Percentiles rank a stretch among this genome's conserved stretches.
These are phyloP conservation scores for Escarpia spicata DNA, from an alignment of 2,888 invertebrate species.

Conservation along the genomic window DNA sequence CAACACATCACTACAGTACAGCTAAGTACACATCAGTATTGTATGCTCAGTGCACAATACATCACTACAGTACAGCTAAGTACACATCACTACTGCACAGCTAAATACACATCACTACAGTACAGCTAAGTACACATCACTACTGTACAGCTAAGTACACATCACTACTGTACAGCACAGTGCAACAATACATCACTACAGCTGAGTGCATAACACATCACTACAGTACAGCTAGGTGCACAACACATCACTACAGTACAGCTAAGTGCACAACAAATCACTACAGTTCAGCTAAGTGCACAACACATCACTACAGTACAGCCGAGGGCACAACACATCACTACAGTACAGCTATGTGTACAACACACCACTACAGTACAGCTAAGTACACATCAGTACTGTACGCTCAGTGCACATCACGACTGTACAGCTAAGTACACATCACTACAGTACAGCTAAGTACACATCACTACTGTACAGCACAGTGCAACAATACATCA, in stretches of 20 bases:
- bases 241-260: not conserved
- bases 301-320: not conserved
- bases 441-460: not conserved
- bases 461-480: not conserved
- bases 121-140: not conserved
- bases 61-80: not conserved
- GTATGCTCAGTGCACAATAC: not conserved
- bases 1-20: not conserved
- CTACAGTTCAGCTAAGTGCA: not conserved
- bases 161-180: not conserved
- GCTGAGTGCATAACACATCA: not conserved
- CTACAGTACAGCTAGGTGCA: not conserved
- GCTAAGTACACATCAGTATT: not conserved
- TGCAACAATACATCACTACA: not conserved
- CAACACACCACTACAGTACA: not conserved
- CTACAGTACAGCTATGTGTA: not conserved
- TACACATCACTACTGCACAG: not conserved
- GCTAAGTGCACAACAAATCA: not conserved
- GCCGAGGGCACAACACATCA: not conserved
- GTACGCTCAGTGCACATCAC: not conserved
- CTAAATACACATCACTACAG: not conserved
- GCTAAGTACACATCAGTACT: not conserved
- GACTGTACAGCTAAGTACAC: not conserved
- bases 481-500: not conserved
- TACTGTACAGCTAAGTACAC: not conserved